Evolutionary conservation across 2,888 invertebrate genomes (phyloP).

Genomic region (Vesta saturnalis): DNA sequence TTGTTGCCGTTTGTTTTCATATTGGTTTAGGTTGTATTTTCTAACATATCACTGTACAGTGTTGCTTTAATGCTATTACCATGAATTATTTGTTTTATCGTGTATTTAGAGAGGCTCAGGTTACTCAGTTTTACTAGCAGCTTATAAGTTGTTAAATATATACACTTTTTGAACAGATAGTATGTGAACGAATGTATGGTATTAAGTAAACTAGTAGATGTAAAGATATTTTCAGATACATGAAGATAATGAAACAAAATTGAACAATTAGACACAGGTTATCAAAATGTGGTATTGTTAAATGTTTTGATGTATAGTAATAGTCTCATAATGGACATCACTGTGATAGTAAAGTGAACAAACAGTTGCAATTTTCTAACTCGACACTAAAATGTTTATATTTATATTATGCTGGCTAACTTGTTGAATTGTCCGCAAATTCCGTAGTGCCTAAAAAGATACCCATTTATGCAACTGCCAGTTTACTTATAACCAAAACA

Average conservation of each 20-base stretch:
- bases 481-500: background rate
- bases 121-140: slow-evolving; percentile 14
- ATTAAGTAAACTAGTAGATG: slow-evolving; percentile 7
- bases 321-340: background rate
- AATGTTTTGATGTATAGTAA: background rate
- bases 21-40: slow-evolving; percentile 18
- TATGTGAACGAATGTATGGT: slow-evolving; percentile 13
- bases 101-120: slow-evolving; percentile 21
- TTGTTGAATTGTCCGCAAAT: background rate
- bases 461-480: background rate
- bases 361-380: background rate
- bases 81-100: too few species aligned
- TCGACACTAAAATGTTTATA: background rate
- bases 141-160: slow-evolving; percentile 12
- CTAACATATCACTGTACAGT: slow-evolving; percentile 28
- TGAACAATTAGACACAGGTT: background rate
- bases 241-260: too few species aligned
- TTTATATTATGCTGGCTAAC: background rate
- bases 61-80: slow-evolving; percentile 13
- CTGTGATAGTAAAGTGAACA: background rate
- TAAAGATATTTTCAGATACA: background rate
- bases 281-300: background rate
- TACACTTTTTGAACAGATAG: background rate
- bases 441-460: background rate
- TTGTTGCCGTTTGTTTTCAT: slow-evolving; percentile 1